A percentile compares a stretch with the other conserved stretches of the same genome.
Conservation (phyloP, 2,888 invertebrate species). For the Thysanoteuthis rhombus region DNA sequence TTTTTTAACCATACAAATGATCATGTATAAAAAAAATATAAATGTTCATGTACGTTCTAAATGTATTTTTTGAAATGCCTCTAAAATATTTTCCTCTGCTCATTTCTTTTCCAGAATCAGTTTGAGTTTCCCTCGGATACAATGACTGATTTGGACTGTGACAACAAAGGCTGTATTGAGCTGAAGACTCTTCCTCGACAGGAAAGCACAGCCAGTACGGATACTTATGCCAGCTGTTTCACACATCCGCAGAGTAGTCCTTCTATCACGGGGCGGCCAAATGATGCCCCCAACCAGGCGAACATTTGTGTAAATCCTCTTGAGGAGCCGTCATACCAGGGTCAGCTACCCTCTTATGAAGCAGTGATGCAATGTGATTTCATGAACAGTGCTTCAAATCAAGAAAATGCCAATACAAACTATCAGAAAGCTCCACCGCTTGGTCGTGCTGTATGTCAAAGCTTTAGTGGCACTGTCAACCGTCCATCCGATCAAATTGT, state of each 20-base stretch:
- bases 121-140: conserved; percentile 43
- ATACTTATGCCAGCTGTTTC: conserved; percentile 95
- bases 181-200: conserved; percentile 60
- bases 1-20: not conserved
- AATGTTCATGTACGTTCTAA: not conserved
- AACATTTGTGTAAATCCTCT: conserved; percentile 67
- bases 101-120: conserved; percentile 37
- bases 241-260: conserved; percentile 79
- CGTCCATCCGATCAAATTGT: conserved; percentile 51
- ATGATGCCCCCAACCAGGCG: conserved; percentile 43
- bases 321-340: conserved; percentile 44
- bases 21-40: not conserved
- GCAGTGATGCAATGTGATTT: conserved; percentile 29
- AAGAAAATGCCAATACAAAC: conserved; percentile 34
- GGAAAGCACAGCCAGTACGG: conserved; percentile 77
- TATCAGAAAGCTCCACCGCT: conserved; percentile 27
- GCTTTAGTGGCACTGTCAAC: conserved; percentile 40
- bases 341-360: conserved; percentile 32
- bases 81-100: not conserved
- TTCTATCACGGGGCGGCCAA: conserved; percentile 40
- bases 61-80: not conserved
- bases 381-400: conserved; percentile 36
- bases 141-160: conserved; percentile 40
- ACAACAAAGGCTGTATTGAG: conserved; percentile 57
- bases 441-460: conserved; percentile 28